Evolutionary conservation across 2,797 vertebrate genomes (phyloP), one percentile per base, ranked within the genome.

Genomic region (Balearica regulorum): DNA sequence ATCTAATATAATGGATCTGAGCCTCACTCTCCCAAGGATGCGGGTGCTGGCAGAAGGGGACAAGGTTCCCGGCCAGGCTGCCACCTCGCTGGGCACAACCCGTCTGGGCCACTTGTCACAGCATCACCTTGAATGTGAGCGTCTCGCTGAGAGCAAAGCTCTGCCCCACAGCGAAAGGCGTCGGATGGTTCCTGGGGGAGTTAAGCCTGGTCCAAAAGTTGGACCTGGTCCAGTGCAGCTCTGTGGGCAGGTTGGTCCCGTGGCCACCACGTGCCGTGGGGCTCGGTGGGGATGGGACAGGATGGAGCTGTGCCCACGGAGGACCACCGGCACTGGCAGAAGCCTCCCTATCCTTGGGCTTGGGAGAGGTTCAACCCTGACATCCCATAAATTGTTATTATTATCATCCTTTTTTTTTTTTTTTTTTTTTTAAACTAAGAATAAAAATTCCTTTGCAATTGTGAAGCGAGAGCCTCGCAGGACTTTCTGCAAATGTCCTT

Each of bases 231-330:
- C 39, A 58, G 57, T 71, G 77, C 37, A 64, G 44, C 51, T 46
- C 70, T 0, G 0, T 6, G 51, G 51, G 20, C 39, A 35, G 49
- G 33, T 28, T 44, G 49, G 49, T 25, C n/a, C 60, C 10, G 8
- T 21, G 35, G 58, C 3, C n/a, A 13, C 16, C n/a, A 24, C 0
- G 3, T 48, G 51, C 44, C 1, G 1, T 31, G 70, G n/a, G 58
- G 39, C 41, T 82, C 10, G 5, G 12, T 28, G 62, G 88, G 73
- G 39, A 44, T 0, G 4, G 37, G 78, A 8, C 13, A 28, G 58
- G 58, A 43, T 6, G 49, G 44, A 58, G 39, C 49, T 51, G 31
- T 81, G 64, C 39, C 43, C 55, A 8, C 0, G 1, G 28, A 44
- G 55, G 49, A 44, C 35, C 35, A 29, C 22, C 1, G 0, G 48